Conservation (phyloP, 2,113 vertebrate species). For the Dipodomys merriami region DNA sequence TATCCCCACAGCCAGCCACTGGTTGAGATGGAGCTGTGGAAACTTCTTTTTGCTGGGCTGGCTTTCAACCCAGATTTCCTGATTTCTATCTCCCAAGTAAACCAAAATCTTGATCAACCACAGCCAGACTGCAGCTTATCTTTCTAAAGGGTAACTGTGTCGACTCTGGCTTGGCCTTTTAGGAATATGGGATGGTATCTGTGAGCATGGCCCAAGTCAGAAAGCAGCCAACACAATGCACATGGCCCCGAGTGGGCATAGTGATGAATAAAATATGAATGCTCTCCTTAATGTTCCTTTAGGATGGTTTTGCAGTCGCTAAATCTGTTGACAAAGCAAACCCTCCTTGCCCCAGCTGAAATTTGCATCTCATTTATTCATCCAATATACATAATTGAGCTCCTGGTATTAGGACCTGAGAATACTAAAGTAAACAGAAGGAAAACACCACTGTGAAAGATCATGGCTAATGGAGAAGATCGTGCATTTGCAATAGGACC, state of each 20-base stretch:
- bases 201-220: neutral
- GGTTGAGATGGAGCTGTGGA: too few species aligned
- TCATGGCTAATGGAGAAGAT: neutral
- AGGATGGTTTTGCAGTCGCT: slow-evolving; percentile 49
- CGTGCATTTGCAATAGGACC: neutral
- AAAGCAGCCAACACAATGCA: neutral
- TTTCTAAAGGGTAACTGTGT: neutral
- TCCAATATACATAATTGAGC: slow-evolving; percentile 63
- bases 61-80: too few species aligned
- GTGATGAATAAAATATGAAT: slow-evolving; percentile 64
- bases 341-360: slow-evolving; percentile 33
- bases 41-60: too few species aligned
- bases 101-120: too few species aligned
- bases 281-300: slow-evolving; percentile 31
- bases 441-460: neutral
- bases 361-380: slow-evolving; percentile 72
- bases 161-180: neutral
- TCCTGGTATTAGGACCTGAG: slow-evolving; percentile 22
- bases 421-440: slow-evolving; percentile 59
- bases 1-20: too few species aligned
- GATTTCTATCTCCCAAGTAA: too few species aligned
- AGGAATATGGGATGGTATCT: neutral
- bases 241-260: neutral
- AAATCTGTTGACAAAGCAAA: slow-evolving; percentile 74
- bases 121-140: neutral